These are phyloP conservation scores for Gasterosteus aculeatus DNA, from an alignment of 2,113 vertebrate genomes.

Conservation along the genomic window DNA sequence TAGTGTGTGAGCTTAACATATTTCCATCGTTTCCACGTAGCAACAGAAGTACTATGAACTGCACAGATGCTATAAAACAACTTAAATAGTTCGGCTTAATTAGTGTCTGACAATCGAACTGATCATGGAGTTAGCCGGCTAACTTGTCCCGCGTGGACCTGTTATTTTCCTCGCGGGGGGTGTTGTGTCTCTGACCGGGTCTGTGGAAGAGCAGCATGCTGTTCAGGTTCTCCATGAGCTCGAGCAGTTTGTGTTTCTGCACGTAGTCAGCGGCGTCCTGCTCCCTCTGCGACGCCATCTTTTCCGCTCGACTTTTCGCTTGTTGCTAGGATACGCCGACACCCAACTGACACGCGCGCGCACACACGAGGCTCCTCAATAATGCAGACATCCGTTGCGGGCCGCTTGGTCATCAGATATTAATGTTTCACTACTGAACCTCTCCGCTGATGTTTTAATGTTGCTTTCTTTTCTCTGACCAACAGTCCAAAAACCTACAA, in stretches of 20 bases:
- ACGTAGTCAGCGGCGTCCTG: slow-evolving; percentile 67
- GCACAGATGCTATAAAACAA: neutral
- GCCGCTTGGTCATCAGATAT: neutral
- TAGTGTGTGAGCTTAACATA: neutral
- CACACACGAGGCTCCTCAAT: neutral
- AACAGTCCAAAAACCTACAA: neutral
- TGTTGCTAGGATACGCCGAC: slow-evolving; percentile 76
- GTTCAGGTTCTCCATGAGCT: slow-evolving; percentile 74
- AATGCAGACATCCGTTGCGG: neutral
- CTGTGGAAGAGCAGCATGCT: slow-evolving; percentile 76
- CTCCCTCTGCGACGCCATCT: slow-evolving; percentile 72
- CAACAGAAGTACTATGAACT: too few species aligned
- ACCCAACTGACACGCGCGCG: neutral
- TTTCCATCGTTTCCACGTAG: neutral
- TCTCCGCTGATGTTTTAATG: neutral
- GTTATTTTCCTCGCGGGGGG: neutral
- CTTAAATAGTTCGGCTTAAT: neutral
- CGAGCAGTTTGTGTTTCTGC: slow-evolving; percentile 67
- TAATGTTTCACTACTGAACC: neutral
- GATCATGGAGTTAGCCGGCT: neutral
- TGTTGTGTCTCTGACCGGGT: slow-evolving; percentile 63
- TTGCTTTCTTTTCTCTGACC: neutral
- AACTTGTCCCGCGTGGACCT: neutral
- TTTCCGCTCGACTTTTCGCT: slow-evolving; percentile 34
- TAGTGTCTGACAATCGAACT: neutral